Evolutionary conservation across 2,888 invertebrate genomes (phyloP).

Genomic region (Byasa hedistus): DNA sequence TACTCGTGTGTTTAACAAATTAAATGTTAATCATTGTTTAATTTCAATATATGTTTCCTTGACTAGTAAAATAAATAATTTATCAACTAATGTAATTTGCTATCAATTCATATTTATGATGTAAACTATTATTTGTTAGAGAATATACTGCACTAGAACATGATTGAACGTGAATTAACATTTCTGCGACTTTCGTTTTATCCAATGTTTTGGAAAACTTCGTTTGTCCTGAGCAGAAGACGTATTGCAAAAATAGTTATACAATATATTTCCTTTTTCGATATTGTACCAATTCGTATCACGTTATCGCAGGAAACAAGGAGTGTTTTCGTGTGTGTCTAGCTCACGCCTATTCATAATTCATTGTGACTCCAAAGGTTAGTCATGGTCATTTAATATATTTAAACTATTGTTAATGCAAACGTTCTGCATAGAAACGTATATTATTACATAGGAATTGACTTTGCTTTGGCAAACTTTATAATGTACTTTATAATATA

Average conservation of each 20-base stretch:
- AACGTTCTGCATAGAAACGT: not conserved
- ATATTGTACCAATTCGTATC: not conserved
- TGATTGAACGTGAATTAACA: no score
- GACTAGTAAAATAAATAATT: not conserved
- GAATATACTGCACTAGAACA: no score
- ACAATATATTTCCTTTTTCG: not conserved
- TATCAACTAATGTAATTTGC: not conserved
- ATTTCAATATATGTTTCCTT: not conserved
- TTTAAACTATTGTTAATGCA: not conserved
- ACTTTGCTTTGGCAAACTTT: not conserved
- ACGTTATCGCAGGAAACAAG: not conserved
- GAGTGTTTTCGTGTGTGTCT: slow-evolving; percentile 17
- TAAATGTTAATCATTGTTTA: no score
- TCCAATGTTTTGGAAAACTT: no score
- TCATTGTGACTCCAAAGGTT: slow-evolving; percentile 39
- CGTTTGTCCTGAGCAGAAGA: no score
- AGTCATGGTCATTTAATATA: slow-evolving; percentile 42
- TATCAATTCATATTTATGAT: no score
- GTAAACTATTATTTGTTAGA: no score
- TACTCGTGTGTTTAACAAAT: no score
- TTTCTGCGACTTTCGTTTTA: no score
- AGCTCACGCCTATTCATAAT: slow-evolving; percentile 41
- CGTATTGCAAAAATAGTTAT: no score
- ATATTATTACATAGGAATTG: not conserved
- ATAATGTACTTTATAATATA: not conserved